Conservation (phyloP, 2,888 invertebrate species). For the Stratiomys singularior region DNA sequence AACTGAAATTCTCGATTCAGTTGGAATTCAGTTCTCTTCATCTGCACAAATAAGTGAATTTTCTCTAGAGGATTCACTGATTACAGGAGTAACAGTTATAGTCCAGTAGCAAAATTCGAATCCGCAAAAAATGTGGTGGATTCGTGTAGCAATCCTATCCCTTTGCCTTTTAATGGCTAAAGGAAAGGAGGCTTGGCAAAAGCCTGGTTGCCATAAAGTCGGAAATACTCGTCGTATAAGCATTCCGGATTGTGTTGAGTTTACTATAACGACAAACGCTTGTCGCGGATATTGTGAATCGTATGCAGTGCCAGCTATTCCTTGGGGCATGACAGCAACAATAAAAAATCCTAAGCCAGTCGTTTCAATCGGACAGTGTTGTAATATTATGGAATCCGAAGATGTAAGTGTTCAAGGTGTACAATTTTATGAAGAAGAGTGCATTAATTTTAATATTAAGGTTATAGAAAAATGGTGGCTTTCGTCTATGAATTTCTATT, state of each 20-base stretch:
- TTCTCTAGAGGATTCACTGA: neutral
- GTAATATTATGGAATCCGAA: conserved; percentile 90
- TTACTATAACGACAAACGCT: conserved; percentile 86
- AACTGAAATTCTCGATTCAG: neutral
- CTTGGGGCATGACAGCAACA: conserved; percentile 55
- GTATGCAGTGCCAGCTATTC: conserved; percentile 82
- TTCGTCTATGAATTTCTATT: no score
- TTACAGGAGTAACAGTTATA: neutral
- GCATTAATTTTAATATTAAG: neutral
- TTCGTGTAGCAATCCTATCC: conserved; percentile 45
- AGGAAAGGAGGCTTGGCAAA: conserved; percentile 71
- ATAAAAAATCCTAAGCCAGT: conserved; percentile 71
- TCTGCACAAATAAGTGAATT: neutral
- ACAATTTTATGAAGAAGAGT: neutral
- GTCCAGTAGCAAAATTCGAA: no score
- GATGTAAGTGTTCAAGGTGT: conserved; percentile 73
- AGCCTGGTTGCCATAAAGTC: conserved; percentile 83
- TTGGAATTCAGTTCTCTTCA: neutral
- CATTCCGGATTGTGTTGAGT: conserved; percentile 86
- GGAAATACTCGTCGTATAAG: conserved; percentile 83
- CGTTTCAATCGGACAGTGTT: conserved; percentile 86
- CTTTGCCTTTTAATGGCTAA: neutral
- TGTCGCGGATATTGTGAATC: conserved; percentile 90
- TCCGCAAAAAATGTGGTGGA: conserved; percentile 47
- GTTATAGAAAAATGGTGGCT: no score